These are phyloP conservation scores for Ophion ventricosus DNA, from an alignment of 2,888 invertebrate species.

Conservation along the genomic window DNA sequence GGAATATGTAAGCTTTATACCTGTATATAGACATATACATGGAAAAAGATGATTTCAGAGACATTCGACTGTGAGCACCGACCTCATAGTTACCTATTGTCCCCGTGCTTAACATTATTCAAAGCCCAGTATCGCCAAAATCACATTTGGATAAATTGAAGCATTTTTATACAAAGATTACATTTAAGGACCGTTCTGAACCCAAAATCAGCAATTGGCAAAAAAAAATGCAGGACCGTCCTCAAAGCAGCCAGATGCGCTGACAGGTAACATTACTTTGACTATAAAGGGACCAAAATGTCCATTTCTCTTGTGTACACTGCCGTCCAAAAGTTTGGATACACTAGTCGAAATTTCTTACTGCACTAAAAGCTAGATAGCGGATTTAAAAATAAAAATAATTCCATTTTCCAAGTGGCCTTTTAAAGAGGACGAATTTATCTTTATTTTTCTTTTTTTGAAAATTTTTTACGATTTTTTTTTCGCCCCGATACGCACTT, in stretches of 20 bases:
- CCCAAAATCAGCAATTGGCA: neutral
- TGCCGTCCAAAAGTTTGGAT: too few species aligned
- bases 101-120: neutral
- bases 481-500: too few species aligned
- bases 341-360: too few species aligned
- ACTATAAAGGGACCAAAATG: neutral
- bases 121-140: neutral
- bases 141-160: neutral
- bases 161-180: neutral
- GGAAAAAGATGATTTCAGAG: neutral
- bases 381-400: too few species aligned
- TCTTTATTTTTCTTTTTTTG: too few species aligned
- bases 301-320: neutral
- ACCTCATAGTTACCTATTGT: neutral
- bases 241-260: neutral
- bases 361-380: too few species aligned
- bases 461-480: too few species aligned
- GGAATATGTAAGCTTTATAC: slow-evolving; percentile 32
- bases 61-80: neutral
- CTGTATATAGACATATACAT: neutral
- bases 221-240: neutral
- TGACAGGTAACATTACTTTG: neutral
- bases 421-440: too few species aligned
- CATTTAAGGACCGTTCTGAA: neutral
- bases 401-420: too few species aligned